A percentile compares a stretch with the other conserved stretches of the same genome.
phyloP scores from a whole-genome alignment of 2,113 vertebrate species.

The Epinephelus moara region DNA sequence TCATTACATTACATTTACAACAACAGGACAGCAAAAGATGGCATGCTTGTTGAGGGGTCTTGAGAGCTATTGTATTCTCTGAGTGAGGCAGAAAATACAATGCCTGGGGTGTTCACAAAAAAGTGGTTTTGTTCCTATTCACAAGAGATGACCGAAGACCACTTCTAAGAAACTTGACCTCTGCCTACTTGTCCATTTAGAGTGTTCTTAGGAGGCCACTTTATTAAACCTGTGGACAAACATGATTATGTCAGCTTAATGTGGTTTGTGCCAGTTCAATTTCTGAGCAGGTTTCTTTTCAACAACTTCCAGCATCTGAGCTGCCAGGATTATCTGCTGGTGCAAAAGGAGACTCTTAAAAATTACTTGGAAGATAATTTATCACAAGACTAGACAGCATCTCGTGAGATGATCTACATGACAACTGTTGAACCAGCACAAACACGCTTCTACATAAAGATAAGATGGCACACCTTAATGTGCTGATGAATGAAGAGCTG shows the following conservation, averaged over 20 bases:
- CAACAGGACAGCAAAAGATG: constrained; percentile 1
- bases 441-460: neutral
- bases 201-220: neutral
- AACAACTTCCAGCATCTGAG: neutral
- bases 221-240: constrained; percentile 2
- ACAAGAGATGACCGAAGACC: neutral
- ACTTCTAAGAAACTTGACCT: neutral
- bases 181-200: neutral
- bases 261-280: neutral
- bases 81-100: neutral
- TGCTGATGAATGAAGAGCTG: neutral
- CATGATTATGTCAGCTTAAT: neutral
- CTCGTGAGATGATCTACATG: neutral
- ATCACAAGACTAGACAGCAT: neutral
- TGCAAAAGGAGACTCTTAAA: neutral
- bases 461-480: no score
- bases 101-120: constrained; percentile 1
- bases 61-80: constrained; percentile 5
- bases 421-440: neutral
- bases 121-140: neutral
- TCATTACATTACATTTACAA: constrained; percentile 1
- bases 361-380: neutral
- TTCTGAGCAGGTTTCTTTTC: constrained; percentile 2
- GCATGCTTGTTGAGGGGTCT: neutral
- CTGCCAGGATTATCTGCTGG: neutral